Percentiles rank a stretch among this genome's conserved stretches.
phyloP scores from a whole-genome alignment of 92 coral and sea anemone species.

The Parazoanthus darwini region DNA sequence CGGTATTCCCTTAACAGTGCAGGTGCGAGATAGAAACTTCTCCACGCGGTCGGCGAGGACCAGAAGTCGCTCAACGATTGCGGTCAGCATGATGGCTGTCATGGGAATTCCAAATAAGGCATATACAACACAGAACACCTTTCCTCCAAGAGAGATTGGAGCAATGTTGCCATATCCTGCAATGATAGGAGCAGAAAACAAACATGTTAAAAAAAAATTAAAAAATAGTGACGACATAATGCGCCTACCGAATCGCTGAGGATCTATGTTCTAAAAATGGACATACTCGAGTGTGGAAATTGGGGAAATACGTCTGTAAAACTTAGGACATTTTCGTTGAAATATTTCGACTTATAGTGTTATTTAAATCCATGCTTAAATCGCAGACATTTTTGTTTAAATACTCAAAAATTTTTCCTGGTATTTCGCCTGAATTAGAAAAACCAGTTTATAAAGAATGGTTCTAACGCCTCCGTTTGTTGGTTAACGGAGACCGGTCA shows the following conservation, averaged over 20 bases:
- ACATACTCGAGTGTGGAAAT: too few relatives aligned
- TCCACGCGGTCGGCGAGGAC: constrained; percentile 69
- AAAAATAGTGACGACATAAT: neutral
- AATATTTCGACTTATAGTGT: too few relatives aligned
- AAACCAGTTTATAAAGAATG: too few relatives aligned
- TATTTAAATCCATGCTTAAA: too few relatives aligned
- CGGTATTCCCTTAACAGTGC: constrained; percentile 89
- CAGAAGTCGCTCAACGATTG: constrained; percentile 93
- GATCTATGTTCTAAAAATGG: neutral
- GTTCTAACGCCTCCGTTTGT: too few relatives aligned
- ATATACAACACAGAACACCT: constrained; percentile 90
- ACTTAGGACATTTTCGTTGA: too few relatives aligned
- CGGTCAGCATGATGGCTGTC: constrained; percentile 98
- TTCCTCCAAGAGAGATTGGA: constrained; percentile 90
- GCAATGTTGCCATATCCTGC: constrained; percentile 97
- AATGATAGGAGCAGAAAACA: neutral
- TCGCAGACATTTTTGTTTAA: too few relatives aligned
- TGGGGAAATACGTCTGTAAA: too few relatives aligned
- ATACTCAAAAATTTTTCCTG: too few relatives aligned
- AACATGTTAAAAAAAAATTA: neutral
- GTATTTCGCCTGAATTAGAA: too few relatives aligned
- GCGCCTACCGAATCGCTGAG: neutral
- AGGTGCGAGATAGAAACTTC: constrained; percentile 55
- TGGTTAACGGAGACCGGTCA: too few relatives aligned
- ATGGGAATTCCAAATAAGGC: constrained; percentile 98